Conservation (phyloP, 2,797 vertebrate genomes). For the Muraenolepis orangiensis region DNA sequence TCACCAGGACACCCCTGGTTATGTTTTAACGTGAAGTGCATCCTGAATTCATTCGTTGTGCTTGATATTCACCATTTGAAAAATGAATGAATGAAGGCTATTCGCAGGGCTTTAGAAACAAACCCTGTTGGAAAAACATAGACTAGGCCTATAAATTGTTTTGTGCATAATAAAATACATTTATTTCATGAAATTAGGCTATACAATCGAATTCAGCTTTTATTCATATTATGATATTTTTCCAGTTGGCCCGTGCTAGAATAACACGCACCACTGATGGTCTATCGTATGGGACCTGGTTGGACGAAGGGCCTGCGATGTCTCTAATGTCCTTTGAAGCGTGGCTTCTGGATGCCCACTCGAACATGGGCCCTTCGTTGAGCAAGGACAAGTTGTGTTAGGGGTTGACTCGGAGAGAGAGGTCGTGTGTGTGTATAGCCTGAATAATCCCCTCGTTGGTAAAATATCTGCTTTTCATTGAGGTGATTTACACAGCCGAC, state of each 20-base stretch:
- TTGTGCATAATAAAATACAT: background rate
- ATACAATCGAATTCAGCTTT: background rate
- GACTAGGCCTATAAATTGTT: background rate
- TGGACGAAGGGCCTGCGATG: conserved; percentile 56
- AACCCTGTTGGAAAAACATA: background rate
- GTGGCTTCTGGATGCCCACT: conserved; percentile 48
- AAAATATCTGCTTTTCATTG: conserved; percentile 8
- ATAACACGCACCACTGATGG: conserved; percentile 39
- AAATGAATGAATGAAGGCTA: background rate
- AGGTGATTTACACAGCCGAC: background rate
- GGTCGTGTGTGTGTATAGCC: background rate
- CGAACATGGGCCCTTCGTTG: conserved; percentile 20
- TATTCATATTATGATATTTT: background rate
- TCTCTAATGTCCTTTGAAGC: conserved; percentile 63
- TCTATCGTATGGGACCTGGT: too few relatives aligned
- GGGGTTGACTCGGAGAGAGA: background rate
- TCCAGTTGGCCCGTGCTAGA: background rate
- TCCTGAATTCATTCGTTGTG: conserved; percentile 20
- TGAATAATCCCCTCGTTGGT: conserved; percentile 20
- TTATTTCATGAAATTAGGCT: background rate
- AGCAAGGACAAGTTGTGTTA: conserved; percentile 34
- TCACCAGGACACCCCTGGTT: conserved; percentile 21
- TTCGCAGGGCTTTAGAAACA: background rate
- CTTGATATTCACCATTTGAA: background rate
- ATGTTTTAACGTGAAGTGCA: conserved; percentile 5